These are phyloP conservation scores for Meriones unguiculatus DNA, from an alignment of 2,113 vertebrate genomes.

Conservation along the genomic window DNA sequence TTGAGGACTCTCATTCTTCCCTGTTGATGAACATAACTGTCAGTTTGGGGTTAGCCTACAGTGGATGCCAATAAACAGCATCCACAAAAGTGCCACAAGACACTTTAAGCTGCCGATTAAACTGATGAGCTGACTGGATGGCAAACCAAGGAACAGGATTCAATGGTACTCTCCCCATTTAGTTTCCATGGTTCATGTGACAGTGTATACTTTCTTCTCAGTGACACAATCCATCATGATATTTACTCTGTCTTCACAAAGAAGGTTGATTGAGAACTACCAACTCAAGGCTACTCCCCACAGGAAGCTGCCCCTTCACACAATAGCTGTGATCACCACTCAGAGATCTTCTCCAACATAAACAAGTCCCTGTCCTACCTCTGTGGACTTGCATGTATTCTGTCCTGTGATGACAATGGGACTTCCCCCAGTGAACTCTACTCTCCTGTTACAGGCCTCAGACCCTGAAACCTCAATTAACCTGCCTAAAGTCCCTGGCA, in stretches of 20 bases:
- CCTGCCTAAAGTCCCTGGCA: neutral
- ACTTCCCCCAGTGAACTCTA: neutral
- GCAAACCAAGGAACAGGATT: neutral
- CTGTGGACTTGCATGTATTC: neutral
- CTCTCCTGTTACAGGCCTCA: neutral
- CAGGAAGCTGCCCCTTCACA: neutral
- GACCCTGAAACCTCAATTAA: neutral
- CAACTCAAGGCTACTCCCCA: neutral
- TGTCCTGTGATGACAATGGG: neutral
- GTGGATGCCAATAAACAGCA: neutral
- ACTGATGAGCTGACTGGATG: neutral
- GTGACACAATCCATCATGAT: neutral
- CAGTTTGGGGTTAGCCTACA: neutral
- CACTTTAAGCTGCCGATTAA: neutral
- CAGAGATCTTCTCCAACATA: neutral
- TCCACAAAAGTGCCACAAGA: neutral
- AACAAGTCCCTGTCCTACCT: neutral
- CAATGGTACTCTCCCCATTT: neutral
- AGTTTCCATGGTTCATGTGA: neutral
- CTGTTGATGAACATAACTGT: neutral
- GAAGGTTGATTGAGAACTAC: neutral
- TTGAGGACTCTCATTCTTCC: neutral
- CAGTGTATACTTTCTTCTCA: neutral
- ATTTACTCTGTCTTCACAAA: neutral
- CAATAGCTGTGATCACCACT: neutral